Percentiles rank a stretch among this genome's conserved stretches.
These are phyloP conservation scores for Genyomyrus donnyi DNA, from an alignment of 2,113 vertebrate species.

Conservation along the genomic window DNA sequence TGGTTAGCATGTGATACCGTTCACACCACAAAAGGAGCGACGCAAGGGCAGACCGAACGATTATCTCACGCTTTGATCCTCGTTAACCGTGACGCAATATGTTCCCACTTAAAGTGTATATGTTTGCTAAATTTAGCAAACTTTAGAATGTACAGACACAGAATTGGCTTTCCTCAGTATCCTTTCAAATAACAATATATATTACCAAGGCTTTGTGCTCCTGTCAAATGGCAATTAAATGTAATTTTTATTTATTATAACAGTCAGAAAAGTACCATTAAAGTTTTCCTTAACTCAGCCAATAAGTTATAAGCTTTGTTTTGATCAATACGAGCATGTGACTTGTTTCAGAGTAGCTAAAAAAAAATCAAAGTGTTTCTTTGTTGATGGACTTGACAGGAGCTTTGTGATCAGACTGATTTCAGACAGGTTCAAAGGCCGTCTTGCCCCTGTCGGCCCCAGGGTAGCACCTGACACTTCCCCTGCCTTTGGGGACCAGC, in stretches of 20 bases:
- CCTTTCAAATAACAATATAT: background rate
- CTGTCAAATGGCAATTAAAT: background rate
- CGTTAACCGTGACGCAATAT: background rate
- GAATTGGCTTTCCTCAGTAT: background rate
- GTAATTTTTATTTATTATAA: background rate
- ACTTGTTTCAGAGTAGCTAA: background rate
- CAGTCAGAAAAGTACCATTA: background rate
- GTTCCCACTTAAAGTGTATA: background rate
- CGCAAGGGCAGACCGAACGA: background rate
- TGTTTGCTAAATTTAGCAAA: background rate
- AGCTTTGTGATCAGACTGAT: background rate
- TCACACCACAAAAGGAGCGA: constrained; percentile 11
- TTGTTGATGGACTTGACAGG: background rate
- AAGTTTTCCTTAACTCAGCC: background rate
- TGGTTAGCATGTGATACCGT: constrained; percentile 1
- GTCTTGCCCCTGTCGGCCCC: background rate
- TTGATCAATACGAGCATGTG: constrained; percentile 4
- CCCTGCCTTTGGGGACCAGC: constrained; percentile 10
- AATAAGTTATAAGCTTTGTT: background rate
- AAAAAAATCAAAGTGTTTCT: background rate
- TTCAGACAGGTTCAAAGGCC: background rate
- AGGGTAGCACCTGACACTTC: constrained; percentile 1
- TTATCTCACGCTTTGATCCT: background rate
- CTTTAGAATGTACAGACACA: background rate
- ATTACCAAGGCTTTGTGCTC: background rate